These are phyloP conservation scores for Acipenser ruthenus DNA, from an alignment of 2,797 vertebrate species.

Conservation along the genomic window DNA sequence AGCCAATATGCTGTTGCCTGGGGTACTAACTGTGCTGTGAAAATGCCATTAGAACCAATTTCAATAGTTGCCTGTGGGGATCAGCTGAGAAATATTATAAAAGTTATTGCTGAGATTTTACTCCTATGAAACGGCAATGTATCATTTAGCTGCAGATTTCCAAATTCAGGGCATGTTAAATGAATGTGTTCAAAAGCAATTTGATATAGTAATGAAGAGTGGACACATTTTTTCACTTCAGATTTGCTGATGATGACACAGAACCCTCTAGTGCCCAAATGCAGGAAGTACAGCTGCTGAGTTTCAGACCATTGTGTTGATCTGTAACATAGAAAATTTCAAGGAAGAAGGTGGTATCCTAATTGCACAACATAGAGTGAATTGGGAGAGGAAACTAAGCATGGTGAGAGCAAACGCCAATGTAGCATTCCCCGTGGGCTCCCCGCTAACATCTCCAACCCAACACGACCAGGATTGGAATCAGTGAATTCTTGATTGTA, in stretches of 20 bases:
- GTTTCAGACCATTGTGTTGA: too few relatives aligned
- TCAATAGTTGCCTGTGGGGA: not conserved
- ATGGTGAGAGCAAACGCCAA: not conserved
- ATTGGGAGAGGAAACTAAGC: not conserved
- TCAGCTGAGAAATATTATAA: not conserved
- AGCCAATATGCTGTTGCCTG: not conserved
- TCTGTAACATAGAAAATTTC: too few relatives aligned
- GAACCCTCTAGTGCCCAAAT: not conserved
- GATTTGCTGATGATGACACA: not conserved
- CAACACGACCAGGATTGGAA: too few relatives aligned
- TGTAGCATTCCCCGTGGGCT: too few relatives aligned
- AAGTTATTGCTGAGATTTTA: not conserved
- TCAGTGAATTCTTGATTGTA: too few relatives aligned
- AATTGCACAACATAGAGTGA: constrained; percentile 8
- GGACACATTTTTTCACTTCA: not conserved
- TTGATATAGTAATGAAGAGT: not conserved
- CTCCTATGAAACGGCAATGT: not conserved
- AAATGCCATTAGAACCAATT: not conserved
- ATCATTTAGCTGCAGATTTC: not conserved
- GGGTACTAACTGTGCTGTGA: not conserved
- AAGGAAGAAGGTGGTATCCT: too few relatives aligned
- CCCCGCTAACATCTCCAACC: too few relatives aligned
- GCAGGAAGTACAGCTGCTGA: not conserved
- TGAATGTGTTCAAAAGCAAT: not conserved
- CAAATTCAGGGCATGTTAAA: not conserved